These are phyloP conservation scores for Helobdella robusta DNA, from an alignment of 2,888 invertebrate genomes.

Conservation along the genomic window DNA sequence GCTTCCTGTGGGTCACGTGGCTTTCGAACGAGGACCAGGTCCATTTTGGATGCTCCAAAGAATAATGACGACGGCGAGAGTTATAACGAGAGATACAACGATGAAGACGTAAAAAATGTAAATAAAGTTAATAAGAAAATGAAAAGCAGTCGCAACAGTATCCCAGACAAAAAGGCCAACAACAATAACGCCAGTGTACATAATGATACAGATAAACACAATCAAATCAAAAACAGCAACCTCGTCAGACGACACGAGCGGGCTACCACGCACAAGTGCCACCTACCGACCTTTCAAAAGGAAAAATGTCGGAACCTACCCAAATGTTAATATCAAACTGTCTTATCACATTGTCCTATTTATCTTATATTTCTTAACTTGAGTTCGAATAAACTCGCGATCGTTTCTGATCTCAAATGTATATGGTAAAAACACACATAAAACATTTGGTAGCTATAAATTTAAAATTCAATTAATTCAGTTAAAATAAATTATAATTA, in stretches of 20 bases:
- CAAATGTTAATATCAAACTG: conserved; percentile 7
- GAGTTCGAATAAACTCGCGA: not conserved
- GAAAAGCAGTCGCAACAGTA: too few relatives aligned
- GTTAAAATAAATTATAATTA: not conserved
- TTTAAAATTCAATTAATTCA: not conserved
- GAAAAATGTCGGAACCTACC: not conserved
- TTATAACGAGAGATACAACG: too few relatives aligned
- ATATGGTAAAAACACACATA: not conserved
- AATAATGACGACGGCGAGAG: too few relatives aligned
- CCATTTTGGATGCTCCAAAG: too few relatives aligned
- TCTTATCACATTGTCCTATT: too few relatives aligned
- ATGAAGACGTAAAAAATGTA: too few relatives aligned
- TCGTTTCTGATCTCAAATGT: not conserved
- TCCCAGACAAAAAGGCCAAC: not conserved
- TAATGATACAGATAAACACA: not conserved
- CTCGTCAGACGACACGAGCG: not conserved
- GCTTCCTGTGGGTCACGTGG: conserved; percentile 2
- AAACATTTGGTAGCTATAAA: not conserved
- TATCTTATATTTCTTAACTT: too few relatives aligned
- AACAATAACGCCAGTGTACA: not conserved
- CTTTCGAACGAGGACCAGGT: too few relatives aligned
- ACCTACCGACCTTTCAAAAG: not conserved
- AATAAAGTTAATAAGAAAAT: too few relatives aligned
- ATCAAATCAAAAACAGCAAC: not conserved
- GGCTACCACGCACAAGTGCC: not conserved